Conservation (phyloP, 2,797 vertebrate species). For the Alca torda region DNA sequence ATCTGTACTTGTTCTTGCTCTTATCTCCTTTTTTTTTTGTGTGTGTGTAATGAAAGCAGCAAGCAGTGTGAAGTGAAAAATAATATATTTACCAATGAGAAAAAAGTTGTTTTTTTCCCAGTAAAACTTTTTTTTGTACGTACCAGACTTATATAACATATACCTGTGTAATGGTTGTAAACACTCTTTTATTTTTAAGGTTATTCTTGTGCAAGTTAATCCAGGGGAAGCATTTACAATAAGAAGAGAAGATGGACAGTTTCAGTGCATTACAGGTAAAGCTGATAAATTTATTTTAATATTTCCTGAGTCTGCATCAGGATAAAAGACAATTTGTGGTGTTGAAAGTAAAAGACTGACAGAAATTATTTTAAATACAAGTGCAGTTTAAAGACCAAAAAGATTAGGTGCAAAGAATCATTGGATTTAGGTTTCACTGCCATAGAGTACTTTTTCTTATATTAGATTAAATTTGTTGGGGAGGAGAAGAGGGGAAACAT, state of each 20-base stretch:
- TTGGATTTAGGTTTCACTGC: not conserved
- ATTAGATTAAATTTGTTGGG: not conserved
- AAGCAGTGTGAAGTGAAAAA: constrained; percentile 1
- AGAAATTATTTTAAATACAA: not conserved
- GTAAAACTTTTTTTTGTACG: not conserved
- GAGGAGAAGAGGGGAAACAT: not conserved
- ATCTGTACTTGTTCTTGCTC: not conserved
- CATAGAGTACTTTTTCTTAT: not conserved
- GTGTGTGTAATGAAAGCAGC: not conserved
- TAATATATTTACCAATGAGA: not conserved
- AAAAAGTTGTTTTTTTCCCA: not conserved
- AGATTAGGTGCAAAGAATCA: not conserved
- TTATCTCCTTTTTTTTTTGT: not conserved
- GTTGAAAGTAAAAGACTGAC: not conserved
- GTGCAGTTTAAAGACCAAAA: not conserved
- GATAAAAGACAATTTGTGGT: not conserved
- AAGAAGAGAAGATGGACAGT: constrained; percentile 98
- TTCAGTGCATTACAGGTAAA: constrained; percentile 99
- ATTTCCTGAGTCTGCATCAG: not conserved
- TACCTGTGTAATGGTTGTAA: constrained; percentile 46
- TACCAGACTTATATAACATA: not conserved
- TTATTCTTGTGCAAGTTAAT: constrained; percentile 99
- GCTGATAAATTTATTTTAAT: constrained; percentile 19
- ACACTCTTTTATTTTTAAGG: constrained; percentile 80
- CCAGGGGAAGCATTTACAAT: constrained; percentile 99